Conservation (phyloP, 2,113 vertebrate species). For the Rousettus leschenaultii region DNA sequence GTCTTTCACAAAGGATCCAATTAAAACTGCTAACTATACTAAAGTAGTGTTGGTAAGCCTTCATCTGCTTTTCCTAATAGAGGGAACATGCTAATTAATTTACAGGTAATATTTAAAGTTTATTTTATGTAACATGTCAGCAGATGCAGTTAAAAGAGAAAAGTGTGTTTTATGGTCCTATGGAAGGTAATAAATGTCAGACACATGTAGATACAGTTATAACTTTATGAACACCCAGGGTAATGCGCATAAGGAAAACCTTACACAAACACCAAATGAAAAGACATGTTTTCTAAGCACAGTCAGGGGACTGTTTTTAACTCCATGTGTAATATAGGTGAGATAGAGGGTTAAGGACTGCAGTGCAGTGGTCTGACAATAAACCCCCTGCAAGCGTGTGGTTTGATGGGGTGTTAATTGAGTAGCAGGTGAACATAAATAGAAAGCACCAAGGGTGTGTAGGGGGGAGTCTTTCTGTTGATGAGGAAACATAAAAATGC, state of each 20-base stretch:
- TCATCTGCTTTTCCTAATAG: constrained; percentile 41
- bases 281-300: constrained; percentile 57
- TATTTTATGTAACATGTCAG: constrained; percentile 67
- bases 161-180: constrained; percentile 61
- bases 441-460: constrained; percentile 30
- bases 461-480: constrained; percentile 46
- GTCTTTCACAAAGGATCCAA: neutral
- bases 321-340: constrained; percentile 56
- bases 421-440: constrained; percentile 60
- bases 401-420: constrained; percentile 66
- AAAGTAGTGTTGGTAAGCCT: neutral
- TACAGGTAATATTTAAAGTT: constrained; percentile 64
- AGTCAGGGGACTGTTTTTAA: constrained; percentile 60
- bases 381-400: constrained; percentile 49
- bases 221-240: constrained; percentile 70
- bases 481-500: constrained; percentile 49
- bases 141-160: constrained; percentile 67
- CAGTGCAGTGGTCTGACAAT: constrained; percentile 46
- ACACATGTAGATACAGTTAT: constrained; percentile 57
- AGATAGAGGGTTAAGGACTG: constrained; percentile 52
- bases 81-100: constrained; percentile 66
- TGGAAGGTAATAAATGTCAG: constrained; percentile 66
- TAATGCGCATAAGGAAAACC: constrained; percentile 51
- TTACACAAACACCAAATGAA: constrained; percentile 61
- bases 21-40: constrained; percentile 50